phyloP scores from a whole-genome alignment of 2,113 vertebrate genomes.

The Peromyscus californicus region DNA sequence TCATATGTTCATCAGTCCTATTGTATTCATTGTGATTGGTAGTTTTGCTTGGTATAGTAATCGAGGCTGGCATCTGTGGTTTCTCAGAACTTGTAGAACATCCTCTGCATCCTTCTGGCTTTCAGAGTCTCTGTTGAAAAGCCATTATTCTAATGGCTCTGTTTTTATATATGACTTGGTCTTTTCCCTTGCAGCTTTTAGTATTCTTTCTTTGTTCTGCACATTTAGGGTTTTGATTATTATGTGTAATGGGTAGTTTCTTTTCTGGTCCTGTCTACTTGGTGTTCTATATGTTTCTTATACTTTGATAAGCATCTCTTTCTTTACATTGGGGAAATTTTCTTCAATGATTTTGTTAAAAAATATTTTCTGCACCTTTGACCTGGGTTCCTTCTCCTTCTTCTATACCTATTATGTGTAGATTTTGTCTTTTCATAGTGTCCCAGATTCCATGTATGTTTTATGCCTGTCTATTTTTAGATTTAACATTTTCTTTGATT shows the following conservation, averaged over 20 bases:
- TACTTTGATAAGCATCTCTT: neutral
- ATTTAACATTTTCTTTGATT: neutral
- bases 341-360: neutral
- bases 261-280: neutral
- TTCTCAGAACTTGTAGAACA: neutral
- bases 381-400: neutral
- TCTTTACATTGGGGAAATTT: neutral
- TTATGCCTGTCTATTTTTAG: neutral
- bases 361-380: neutral
- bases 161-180: neutral
- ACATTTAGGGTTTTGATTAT: neutral
- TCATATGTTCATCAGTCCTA: neutral
- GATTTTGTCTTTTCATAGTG: neutral
- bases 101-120: neutral
- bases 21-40: neutral
- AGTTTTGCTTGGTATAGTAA: neutral
- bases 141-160: neutral
- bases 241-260: neutral
- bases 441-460: neutral
- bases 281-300: neutral
- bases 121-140: neutral
- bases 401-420: neutral
- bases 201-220: neutral
- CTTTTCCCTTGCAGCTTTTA: neutral
- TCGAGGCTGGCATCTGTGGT: neutral